phyloP scores from a whole-genome alignment of 2,113 vertebrate species.

The Gymnobelideus leadbeateri region DNA sequence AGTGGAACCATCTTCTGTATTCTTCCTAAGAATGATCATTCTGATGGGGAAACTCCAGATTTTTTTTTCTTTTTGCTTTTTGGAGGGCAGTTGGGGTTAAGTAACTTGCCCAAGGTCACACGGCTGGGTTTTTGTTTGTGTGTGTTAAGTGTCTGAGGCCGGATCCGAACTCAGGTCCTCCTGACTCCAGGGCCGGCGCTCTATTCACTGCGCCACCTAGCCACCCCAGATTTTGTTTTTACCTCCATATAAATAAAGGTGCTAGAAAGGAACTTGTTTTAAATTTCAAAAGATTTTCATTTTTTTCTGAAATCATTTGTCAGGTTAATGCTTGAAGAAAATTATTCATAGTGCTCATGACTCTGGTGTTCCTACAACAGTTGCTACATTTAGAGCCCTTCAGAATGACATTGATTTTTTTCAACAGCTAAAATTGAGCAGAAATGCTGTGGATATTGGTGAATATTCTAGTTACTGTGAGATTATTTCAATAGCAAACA shows the following conservation, averaged over 20 bases:
- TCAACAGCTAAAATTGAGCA: not conserved
- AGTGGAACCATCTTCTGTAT: not conserved
- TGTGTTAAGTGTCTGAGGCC: too few relatives aligned
- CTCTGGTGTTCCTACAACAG: not conserved
- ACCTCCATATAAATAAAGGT: not conserved
- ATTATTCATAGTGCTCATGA: not conserved
- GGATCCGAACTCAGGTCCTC: too few relatives aligned
- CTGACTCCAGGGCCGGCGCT: too few relatives aligned
- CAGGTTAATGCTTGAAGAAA: not conserved
- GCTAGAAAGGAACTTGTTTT: not conserved
- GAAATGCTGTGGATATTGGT: not conserved
- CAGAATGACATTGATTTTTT: not conserved
- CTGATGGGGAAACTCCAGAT: not conserved
- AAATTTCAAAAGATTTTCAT: not conserved
- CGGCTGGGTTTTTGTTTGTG: too few relatives aligned
- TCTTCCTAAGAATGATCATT: slow-evolving; percentile 45
- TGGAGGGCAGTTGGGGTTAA: too few relatives aligned
- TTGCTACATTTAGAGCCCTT: too few relatives aligned
- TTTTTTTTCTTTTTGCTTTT: too few relatives aligned
- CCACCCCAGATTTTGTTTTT: not conserved
- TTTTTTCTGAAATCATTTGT: not conserved
- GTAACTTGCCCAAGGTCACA: too few relatives aligned
- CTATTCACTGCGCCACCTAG: too few relatives aligned
- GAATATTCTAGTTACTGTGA: not conserved
- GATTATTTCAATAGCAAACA: not conserved